phyloP scores from a whole-genome alignment of 2,797 vertebrate genomes.

The Notolabrus celidotus region DNA sequence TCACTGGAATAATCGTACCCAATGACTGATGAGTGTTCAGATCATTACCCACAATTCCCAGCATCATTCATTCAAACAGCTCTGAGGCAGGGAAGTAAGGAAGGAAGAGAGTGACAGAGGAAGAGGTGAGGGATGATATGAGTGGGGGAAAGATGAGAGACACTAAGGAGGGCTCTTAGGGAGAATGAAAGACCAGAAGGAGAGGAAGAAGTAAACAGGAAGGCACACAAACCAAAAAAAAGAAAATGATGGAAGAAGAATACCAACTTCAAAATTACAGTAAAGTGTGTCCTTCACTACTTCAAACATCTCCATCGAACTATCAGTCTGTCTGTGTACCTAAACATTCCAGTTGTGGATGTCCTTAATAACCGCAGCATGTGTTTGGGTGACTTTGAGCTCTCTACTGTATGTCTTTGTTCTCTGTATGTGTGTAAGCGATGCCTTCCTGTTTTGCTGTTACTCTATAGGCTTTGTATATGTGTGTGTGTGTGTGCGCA shows the following conservation, averaged over 20 bases:
- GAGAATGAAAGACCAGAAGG: constrained; percentile 5
- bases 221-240: background rate
- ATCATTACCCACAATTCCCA: constrained; percentile 68
- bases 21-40: constrained; percentile 58
- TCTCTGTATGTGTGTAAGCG: constrained; percentile 3
- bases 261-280: background rate
- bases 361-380: constrained; percentile 38
- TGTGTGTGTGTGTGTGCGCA: too few relatives aligned
- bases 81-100: constrained; percentile 17
- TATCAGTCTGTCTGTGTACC: constrained; percentile 16
- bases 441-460: constrained; percentile 5
- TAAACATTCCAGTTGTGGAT: constrained; percentile 17
- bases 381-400: constrained; percentile 17
- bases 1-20: constrained; percentile 36
- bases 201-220: constrained; percentile 4
- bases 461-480: constrained; percentile 13
- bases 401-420: constrained; percentile 1
- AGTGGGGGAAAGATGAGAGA: constrained; percentile 17
- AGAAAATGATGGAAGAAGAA: background rate
- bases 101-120: constrained; percentile 7
- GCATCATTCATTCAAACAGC: constrained; percentile 54
- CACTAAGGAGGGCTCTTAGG: constrained; percentile 4
- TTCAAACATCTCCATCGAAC: constrained; percentile 8
- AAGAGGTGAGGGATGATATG: constrained; percentile 11
- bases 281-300: background rate